phyloP scores from a whole-genome alignment of 2,113 vertebrate species.

The Falcunculus frontatus region DNA sequence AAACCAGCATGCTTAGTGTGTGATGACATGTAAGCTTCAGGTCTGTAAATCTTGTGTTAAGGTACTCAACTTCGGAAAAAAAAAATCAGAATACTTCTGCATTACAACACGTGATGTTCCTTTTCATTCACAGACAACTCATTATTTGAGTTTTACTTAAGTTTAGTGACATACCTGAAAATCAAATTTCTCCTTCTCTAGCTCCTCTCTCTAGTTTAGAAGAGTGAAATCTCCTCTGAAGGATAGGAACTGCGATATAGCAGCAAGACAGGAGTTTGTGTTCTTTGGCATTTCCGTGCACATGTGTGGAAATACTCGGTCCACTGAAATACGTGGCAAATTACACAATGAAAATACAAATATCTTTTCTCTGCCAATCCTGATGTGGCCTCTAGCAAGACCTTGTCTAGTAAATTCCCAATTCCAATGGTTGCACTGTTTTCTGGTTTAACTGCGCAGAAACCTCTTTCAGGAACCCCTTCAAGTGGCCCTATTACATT shows the following conservation, averaged over 20 bases:
- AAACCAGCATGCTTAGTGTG: not conserved
- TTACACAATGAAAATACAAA: not conserved
- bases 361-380: not conserved
- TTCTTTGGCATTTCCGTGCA: not conserved
- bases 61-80: fast-evolving
- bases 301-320: not conserved
- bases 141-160: not conserved
- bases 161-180: not conserved
- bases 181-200: not conserved
- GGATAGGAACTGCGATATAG: not conserved
- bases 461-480: not conserved
- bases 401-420: not conserved
- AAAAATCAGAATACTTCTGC: not conserved
- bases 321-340: not conserved
- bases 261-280: not conserved
- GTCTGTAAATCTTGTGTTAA: not conserved
- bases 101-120: not conserved
- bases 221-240: not conserved
- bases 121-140: not conserved
- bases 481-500: not conserved
- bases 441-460: not conserved
- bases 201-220: not conserved
- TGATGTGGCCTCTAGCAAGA: not conserved
- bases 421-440: not conserved
- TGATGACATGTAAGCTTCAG: no score